These are phyloP conservation scores for Cloeon dipterum DNA, from an alignment of 2,888 invertebrate species.

Conservation along the genomic window DNA sequence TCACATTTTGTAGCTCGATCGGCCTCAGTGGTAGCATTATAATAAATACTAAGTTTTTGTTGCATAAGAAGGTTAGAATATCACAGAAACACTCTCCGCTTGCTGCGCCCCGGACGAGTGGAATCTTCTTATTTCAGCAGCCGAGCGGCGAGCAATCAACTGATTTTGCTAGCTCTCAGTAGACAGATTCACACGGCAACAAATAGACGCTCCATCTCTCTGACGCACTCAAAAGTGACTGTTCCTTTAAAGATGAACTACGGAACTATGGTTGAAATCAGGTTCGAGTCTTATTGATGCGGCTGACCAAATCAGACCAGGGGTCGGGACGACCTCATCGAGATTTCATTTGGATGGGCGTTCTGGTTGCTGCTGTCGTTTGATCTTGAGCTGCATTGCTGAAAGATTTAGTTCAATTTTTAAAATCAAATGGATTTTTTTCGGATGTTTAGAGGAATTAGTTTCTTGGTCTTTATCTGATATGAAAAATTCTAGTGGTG, in stretches of 20 bases:
- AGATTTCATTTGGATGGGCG: constrained; percentile 60
- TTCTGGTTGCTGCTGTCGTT: constrained; percentile 58
- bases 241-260: too few relatives aligned
- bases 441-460: background rate
- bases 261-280: too few relatives aligned
- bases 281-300: too few relatives aligned
- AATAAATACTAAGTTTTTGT: background rate
- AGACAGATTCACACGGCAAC: too few relatives aligned
- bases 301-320: constrained; percentile 36
- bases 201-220: too few relatives aligned
- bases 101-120: too few relatives aligned
- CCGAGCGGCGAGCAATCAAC: too few relatives aligned
- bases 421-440: constrained; percentile 5
- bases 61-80: background rate
- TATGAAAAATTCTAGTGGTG: background rate
- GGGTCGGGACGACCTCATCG: constrained; percentile 21
- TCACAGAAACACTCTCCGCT: constrained; percentile 1
- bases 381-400: constrained; percentile 56
- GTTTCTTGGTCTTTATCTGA: background rate
- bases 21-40: background rate
- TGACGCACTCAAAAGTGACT: too few relatives aligned
- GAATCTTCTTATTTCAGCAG: too few relatives aligned
- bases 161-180: too few relatives aligned
- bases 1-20: background rate
- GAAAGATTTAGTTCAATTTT: constrained; percentile 20